phyloP scores from a whole-genome alignment of 2,888 invertebrate species.

The Lasioglossum villosulum region DNA sequence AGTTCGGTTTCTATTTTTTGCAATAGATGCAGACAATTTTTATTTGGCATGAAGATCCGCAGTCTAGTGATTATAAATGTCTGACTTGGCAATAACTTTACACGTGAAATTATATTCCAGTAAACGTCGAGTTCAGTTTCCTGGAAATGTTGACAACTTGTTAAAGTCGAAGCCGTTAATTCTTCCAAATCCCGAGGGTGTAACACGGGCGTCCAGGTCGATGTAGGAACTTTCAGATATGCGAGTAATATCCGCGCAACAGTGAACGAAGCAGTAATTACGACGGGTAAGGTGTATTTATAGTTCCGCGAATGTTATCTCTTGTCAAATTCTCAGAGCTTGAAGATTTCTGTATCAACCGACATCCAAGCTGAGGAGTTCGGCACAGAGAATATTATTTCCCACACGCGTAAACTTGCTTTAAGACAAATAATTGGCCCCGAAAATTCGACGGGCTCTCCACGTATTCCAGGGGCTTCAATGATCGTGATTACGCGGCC shows the following conservation, averaged over 20 bases:
- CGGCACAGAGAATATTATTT: conserved; percentile 21
- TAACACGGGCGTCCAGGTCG: background rate
- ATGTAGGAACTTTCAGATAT: background rate
- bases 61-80: background rate
- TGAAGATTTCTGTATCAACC: background rate
- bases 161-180: background rate
- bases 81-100: background rate
- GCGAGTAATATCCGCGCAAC: background rate
- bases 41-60: no score
- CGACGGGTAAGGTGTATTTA: background rate
- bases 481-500: conserved; percentile 64
- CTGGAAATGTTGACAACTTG: background rate
- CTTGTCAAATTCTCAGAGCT: background rate
- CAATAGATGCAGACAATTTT: no score
- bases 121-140: background rate
- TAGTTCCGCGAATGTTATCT: conserved; percentile 1
- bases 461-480: conserved; percentile 21
- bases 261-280: background rate
- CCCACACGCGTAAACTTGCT: background rate
- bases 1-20: no score
- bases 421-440: conserved; percentile 6
- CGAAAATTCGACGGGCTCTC: background rate
- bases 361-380: background rate
- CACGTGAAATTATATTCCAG: background rate
- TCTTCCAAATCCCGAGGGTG: background rate